Evolutionary conservation across 2,113 vertebrate species (phyloP).

Genomic region (Polypterus bichir): DNA sequence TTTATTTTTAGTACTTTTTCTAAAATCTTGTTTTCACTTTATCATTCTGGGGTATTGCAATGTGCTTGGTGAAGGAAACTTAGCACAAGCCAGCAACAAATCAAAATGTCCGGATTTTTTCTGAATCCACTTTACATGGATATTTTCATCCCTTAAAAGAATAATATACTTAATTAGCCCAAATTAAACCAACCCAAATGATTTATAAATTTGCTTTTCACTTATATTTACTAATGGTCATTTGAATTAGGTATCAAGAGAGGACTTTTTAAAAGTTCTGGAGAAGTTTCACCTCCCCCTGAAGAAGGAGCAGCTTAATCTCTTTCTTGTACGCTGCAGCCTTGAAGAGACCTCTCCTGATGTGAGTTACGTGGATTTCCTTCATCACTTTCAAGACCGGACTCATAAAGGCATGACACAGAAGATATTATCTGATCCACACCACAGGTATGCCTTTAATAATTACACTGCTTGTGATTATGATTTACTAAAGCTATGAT

Average conservation of each 20-base stretch:
- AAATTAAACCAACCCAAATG: no score
- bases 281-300: slow-evolving; percentile 14
- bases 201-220: background rate
- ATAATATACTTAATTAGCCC: no score
- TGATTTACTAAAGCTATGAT: no score
- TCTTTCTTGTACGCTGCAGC: slow-evolving; percentile 18
- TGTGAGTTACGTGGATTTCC: slow-evolving; percentile 17
- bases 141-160: no score
- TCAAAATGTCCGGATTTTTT: no score
- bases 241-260: slow-evolving; percentile 10
- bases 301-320: slow-evolving; percentile 12
- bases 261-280: slow-evolving; percentile 18
- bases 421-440: slow-evolving; percentile 6
- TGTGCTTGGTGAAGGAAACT: no score
- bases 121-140: no score
- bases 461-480: no score
- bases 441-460: slow-evolving; percentile 4
- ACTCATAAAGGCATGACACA: slow-evolving; percentile 1
- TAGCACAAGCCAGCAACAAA: no score
- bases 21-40: no score
- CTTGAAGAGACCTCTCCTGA: slow-evolving; percentile 10
- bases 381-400: slow-evolving; percentile 15
- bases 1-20: no score
- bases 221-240: background rate
- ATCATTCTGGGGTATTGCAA: no score